Conservation (phyloP, 2,888 invertebrate genomes). For the Cartodere bifasciata region DNA sequence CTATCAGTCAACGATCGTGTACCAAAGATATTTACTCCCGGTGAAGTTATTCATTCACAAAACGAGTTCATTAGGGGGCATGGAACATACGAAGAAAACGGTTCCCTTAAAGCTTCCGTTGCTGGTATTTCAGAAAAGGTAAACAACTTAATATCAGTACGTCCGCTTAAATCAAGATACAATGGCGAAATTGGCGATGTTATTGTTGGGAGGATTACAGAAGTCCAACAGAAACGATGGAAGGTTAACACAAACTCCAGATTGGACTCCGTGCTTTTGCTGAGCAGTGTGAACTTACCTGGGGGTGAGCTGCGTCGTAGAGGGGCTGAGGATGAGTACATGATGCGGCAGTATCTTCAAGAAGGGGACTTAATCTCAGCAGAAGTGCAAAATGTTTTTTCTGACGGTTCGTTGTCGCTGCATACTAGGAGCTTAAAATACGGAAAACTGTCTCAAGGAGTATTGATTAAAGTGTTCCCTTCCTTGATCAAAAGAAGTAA, state of each 20-base stretch:
- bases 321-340: constrained; percentile 92
- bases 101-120: constrained; percentile 78
- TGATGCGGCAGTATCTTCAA: constrained; percentile 88
- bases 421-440: constrained; percentile 95
- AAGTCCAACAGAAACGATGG: constrained; percentile 91
- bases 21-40: constrained; percentile 69
- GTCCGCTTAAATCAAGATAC: constrained; percentile 82
- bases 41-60: constrained; percentile 74
- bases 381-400: constrained; percentile 87
- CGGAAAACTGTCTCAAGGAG: constrained; percentile 88
- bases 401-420: constrained; percentile 83
- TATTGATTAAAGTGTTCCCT: constrained; percentile 80
- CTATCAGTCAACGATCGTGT: constrained; percentile 38
- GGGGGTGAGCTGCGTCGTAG: constrained; percentile 88
- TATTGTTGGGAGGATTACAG: constrained; percentile 84
- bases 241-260: constrained; percentile 90
- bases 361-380: constrained; percentile 96
- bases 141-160: constrained; percentile 86
- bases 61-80: constrained; percentile 90
- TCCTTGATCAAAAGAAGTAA: constrained; percentile 86
- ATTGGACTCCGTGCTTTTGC: constrained; percentile 69
- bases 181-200: constrained; percentile 95
- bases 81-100: constrained; percentile 84
- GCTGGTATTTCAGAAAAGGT: constrained; percentile 91
- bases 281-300: constrained; percentile 94